Conservation (phyloP, 2,113 vertebrate genomes). For the Rhinoderma darwinii region DNA sequence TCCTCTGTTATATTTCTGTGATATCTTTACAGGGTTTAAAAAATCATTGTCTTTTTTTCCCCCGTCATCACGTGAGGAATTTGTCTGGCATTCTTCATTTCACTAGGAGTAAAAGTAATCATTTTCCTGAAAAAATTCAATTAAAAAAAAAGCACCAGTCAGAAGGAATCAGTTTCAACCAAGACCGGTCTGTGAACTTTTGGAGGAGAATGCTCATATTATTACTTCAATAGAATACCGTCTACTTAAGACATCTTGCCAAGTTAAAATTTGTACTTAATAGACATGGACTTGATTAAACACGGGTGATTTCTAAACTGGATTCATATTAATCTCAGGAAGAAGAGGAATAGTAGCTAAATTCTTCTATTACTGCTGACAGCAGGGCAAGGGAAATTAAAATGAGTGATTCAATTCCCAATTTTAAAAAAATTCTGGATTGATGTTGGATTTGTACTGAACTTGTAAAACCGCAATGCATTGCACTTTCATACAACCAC, state of each 20-base stretch:
- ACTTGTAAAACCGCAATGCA: too few relatives aligned
- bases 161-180: constrained; percentile 15
- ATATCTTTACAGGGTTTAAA: background rate
- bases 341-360: too few relatives aligned
- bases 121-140: constrained; percentile 21
- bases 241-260: background rate
- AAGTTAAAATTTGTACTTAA: background rate
- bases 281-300: background rate
- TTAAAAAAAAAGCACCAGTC: constrained; percentile 9
- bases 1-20: background rate
- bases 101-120: background rate
- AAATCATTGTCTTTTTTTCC: background rate
- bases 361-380: background rate
- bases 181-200: background rate
- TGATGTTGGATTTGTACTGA: background rate
- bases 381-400: background rate
- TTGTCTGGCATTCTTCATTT: constrained; percentile 35
- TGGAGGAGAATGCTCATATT: background rate
- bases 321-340: background rate
- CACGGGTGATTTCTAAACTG: background rate
- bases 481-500: too few relatives aligned
- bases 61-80: background rate
- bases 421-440: background rate
- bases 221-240: background rate
- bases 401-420: too few relatives aligned